Evolutionary conservation across 53 echinoderm and acorn worm genomes (phyloP).

Genomic region (Holothuria scabra): DNA sequence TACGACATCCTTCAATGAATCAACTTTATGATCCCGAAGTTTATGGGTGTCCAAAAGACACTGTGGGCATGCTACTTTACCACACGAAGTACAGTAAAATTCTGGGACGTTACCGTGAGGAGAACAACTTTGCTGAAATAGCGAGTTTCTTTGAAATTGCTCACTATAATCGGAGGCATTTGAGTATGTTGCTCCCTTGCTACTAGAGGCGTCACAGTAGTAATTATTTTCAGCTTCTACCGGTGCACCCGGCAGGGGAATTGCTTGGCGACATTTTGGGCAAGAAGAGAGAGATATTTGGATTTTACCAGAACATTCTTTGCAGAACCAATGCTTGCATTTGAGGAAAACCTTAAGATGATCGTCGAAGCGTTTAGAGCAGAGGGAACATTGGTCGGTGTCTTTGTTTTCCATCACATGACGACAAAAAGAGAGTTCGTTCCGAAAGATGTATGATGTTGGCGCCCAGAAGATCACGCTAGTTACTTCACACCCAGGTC

Average conservation of each 20-base stretch:
- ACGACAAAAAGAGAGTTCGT: too few relatives aligned
- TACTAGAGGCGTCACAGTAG: too few relatives aligned
- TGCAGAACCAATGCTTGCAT: conserved; percentile 23
- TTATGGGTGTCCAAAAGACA: conserved; percentile 19
- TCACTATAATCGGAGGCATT: background rate
- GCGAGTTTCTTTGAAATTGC: background rate
- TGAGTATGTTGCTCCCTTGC: too few relatives aligned
- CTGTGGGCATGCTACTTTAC: background rate
- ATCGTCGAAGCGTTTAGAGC: background rate
- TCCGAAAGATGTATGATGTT: too few relatives aligned
- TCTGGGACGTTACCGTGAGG: background rate
- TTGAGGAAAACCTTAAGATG: background rate
- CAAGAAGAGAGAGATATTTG: background rate
- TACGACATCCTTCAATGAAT: background rate
- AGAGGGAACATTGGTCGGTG: background rate
- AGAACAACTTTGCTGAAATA: background rate
- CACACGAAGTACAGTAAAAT: conserved; percentile 23
- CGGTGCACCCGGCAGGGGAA: background rate
- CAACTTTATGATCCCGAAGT: background rate
- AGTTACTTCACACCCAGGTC: too few relatives aligned
- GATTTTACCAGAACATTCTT: background rate
- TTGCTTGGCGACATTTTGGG: conserved; percentile 10
- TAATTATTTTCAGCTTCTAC: too few relatives aligned
- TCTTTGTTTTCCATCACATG: too few relatives aligned
- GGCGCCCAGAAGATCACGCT: too few relatives aligned